phyloP scores from a whole-genome alignment of 2,888 invertebrate genomes.

The Zaprionus obscuricornis region DNA sequence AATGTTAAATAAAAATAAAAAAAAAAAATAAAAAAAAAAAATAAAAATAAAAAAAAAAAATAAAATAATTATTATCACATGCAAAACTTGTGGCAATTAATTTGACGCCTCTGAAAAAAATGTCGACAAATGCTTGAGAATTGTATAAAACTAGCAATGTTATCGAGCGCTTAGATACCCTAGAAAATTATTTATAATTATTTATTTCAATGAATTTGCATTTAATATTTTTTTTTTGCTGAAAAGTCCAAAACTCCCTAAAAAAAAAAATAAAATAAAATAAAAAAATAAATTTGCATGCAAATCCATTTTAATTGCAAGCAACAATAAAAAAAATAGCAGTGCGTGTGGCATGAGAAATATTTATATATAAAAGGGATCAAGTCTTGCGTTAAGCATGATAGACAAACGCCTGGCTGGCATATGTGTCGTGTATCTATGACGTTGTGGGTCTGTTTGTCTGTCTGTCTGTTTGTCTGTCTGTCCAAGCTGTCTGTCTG shows the following conservation, averaged over 20 bases:
- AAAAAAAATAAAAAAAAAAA: too few relatives aligned
- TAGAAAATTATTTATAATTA: not conserved
- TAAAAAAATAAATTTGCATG: conserved; percentile 16
- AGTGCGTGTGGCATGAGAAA: conserved; percentile 73
- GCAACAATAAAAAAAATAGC: conserved; percentile 37
- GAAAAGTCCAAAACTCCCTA: too few relatives aligned
- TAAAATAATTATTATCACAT: conserved; percentile 34
- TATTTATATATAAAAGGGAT: conserved; percentile 73
- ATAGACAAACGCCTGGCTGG: conserved; percentile 43
- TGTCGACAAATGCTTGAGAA: conserved; percentile 32
- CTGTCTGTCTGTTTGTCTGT: conserved; percentile 9
- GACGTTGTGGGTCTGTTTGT: conserved; percentile 33
- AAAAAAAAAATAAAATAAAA: conserved; percentile 16
- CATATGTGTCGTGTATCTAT: conserved; percentile 49
- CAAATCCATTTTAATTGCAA: conserved; percentile 59
- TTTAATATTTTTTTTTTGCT: too few relatives aligned
- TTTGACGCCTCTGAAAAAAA: conserved; percentile 59
- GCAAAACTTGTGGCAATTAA: conserved; percentile 61
- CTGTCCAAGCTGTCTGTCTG: conserved; percentile 25
- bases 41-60: conserved; percentile 12
- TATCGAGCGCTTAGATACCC: too few relatives aligned
- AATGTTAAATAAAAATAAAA: too few relatives aligned
- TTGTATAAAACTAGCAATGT: conserved; percentile 23
- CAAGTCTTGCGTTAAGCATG: conserved; percentile 48
- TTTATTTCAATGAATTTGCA: too few relatives aligned